phyloP scores from a whole-genome alignment of 2,888 invertebrate species.

The Chrysodeixis includens region DNA sequence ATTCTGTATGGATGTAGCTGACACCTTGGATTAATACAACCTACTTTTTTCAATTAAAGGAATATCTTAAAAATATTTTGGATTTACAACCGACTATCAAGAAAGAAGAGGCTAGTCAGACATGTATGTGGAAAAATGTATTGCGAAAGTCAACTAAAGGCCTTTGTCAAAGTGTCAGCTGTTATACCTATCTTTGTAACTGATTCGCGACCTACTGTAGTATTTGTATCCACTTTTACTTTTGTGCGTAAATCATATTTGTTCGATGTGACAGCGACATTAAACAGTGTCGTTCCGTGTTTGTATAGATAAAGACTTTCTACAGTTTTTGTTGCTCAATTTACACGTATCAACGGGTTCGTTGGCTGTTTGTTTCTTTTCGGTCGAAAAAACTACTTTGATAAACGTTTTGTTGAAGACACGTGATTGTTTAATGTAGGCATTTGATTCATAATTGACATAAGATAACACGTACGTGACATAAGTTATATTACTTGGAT shows the following conservation, averaged over 20 bases:
- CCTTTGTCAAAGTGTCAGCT: no score
- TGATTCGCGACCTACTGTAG: background rate
- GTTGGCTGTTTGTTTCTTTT: background rate
- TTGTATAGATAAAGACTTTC: conserved; percentile 6
- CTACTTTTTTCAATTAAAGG: no score
- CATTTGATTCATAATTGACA: background rate
- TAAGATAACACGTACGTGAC: background rate
- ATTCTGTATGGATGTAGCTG: no score
- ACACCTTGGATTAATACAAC: no score
- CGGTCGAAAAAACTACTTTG: background rate
- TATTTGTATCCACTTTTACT: conserved; percentile 17
- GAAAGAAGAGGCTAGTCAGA: no score
- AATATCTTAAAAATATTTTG: no score
- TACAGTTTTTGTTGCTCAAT: background rate
- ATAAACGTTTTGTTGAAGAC: background rate
- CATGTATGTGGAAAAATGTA: no score
- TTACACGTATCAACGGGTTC: conserved; percentile 1
- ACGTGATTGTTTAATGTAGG: background rate
- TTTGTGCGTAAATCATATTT: conserved; percentile 7
- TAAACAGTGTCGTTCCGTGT: background rate
- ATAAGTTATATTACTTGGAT: no score
- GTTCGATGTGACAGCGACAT: background rate
- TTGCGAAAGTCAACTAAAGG: no score
- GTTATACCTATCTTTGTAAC: background rate
- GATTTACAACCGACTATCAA: no score